These are phyloP conservation scores for Monopterus albus DNA, from an alignment of 2,113 vertebrate species.

Conservation along the genomic window DNA sequence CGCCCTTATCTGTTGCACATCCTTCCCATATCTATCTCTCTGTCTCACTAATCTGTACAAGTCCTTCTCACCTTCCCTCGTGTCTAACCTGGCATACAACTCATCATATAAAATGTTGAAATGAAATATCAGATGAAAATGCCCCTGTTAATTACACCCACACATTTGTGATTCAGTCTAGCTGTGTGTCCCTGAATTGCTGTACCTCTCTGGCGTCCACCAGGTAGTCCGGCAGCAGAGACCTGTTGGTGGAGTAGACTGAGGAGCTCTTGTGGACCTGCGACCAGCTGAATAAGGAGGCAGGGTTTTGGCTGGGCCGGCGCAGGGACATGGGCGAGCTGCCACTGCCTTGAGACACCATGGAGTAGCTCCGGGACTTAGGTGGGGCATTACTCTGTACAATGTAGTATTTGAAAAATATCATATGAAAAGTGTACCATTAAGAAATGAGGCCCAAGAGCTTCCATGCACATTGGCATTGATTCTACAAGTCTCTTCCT, in stretches of 20 bases:
- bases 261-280: constrained; percentile 85
- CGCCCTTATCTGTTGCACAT: no score
- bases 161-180: neutral
- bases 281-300: constrained; percentile 87
- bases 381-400: constrained; percentile 93
- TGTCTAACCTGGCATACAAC: no score
- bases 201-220: constrained; percentile 94
- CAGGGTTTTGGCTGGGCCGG: constrained; percentile 89
- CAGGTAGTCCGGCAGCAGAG: constrained; percentile 93
- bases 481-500: no score
- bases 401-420: neutral
- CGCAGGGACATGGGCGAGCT: constrained; percentile 91
- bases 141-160: no score
- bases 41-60: no score
- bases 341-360: constrained; percentile 92
- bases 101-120: no score
- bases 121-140: no score
- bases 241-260: constrained; percentile 85
- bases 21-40: no score
- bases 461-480: no score
- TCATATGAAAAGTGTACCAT: no score
- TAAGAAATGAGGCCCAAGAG: no score
- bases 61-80: no score
- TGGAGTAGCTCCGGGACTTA: constrained; percentile 95
- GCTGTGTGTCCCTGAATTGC: constrained; percentile 38